Percentiles rank a stretch among this genome's conserved stretches.
Conservation (phyloP, 1,140 invertebrate genomes). For the Drosophila sproati region DNA sequence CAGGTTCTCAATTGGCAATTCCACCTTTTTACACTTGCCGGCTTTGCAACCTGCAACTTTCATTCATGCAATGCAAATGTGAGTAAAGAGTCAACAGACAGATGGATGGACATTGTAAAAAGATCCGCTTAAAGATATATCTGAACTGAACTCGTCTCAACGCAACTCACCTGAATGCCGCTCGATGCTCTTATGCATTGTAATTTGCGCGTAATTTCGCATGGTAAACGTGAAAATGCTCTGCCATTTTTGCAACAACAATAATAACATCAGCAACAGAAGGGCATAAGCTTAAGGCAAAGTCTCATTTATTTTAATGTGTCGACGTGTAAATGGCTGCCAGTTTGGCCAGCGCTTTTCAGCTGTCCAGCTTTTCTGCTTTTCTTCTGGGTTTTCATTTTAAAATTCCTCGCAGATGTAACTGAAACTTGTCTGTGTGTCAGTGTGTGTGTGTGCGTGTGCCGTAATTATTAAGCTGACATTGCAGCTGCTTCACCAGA, state of each 20-base stretch:
- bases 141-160: constrained; percentile 10
- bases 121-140: constrained; percentile 21
- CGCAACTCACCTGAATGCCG: constrained; percentile 21
- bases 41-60: constrained; percentile 13
- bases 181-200: constrained; percentile 64
- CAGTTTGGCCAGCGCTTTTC: constrained; percentile 65
- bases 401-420: constrained; percentile 68
- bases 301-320: constrained; percentile 82
- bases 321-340: constrained; percentile 79
- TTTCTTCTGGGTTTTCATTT: constrained; percentile 42
- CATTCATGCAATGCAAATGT: constrained; percentile 41
- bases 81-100: constrained; percentile 40
- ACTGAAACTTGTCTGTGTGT: constrained; percentile 19
- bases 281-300: constrained; percentile 64
- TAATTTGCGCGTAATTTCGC: constrained; percentile 78
- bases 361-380: constrained; percentile 36
- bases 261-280: constrained; percentile 33
- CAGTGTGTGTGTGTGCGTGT: constrained; percentile 22
- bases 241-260: constrained; percentile 37
- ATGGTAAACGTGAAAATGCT: constrained; percentile 73
- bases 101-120: background rate
- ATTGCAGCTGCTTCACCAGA: constrained; percentile 52
- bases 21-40: background rate
- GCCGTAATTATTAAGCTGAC: constrained; percentile 76
- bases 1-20: constrained; percentile 11